Conservation (phyloP, 2,888 invertebrate species). For the Conomelus anceps region DNA sequence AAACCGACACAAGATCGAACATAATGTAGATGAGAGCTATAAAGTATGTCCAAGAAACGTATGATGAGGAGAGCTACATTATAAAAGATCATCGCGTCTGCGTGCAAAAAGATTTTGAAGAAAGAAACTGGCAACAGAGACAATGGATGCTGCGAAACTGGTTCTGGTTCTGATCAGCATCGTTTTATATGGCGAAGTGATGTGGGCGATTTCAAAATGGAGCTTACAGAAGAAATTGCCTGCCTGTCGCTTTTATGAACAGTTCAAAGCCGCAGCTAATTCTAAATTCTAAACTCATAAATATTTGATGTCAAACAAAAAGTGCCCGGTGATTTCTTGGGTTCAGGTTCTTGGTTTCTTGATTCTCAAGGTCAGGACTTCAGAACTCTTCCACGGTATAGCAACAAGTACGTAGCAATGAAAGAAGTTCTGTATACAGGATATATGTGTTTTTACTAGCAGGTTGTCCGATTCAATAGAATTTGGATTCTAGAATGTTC, state of each 20-base stretch:
- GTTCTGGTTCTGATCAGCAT: background rate
- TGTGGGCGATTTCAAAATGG: background rate
- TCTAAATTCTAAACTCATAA: background rate
- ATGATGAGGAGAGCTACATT: background rate
- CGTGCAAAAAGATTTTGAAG: background rate
- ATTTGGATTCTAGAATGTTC: no score
- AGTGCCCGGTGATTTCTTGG: background rate
- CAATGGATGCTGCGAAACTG: background rate
- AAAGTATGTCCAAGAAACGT: background rate
- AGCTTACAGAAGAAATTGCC: background rate
- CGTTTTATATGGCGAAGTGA: background rate
- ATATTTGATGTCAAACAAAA: background rate
- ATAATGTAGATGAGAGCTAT: background rate
- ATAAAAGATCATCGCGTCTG: no score
- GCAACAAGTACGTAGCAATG: no score
- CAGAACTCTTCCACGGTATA: no score
- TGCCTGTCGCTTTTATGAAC: background rate
- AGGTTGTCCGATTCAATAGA: no score
- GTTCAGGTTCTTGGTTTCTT: no score
- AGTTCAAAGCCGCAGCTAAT: no score
- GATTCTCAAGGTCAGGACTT: background rate
- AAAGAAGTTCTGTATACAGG: no score
- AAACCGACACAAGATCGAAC: background rate
- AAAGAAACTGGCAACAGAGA: background rate
- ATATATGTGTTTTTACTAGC: no score